phyloP scores from a whole-genome alignment of 1,140 invertebrate species.

The Eurosta solidaginis region DNA sequence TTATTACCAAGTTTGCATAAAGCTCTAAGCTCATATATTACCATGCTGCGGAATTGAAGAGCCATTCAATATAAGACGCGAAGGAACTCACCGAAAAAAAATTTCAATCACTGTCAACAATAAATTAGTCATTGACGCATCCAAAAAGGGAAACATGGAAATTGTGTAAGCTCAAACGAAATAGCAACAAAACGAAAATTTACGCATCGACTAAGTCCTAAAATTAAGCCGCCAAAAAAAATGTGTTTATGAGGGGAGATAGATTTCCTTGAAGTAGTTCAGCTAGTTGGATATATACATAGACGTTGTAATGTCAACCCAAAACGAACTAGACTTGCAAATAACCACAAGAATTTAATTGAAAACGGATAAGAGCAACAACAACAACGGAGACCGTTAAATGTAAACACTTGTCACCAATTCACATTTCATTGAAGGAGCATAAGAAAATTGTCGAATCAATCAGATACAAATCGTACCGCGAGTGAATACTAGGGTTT shows the following conservation, averaged over 20 bases:
- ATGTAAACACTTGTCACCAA: background rate
- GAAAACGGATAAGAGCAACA: background rate
- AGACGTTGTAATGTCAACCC: background rate
- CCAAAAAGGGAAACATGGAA: background rate
- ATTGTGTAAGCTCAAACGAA: background rate
- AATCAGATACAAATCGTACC: background rate
- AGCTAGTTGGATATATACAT: too few relatives aligned
- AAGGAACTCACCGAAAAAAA: background rate
- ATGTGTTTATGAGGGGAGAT: too few relatives aligned
- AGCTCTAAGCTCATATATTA: too few relatives aligned
- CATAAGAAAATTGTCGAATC: background rate
- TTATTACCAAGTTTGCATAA: too few relatives aligned
- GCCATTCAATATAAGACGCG: too few relatives aligned
- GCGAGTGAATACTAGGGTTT: too few relatives aligned
- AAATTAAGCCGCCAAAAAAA: background rate
- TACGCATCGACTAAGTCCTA: background rate
- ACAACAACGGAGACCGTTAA: background rate
- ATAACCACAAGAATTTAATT: background rate
- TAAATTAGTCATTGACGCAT: conserved; percentile 33
- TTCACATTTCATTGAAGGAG: background rate
- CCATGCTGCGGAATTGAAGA: too few relatives aligned
- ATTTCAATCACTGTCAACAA: conserved; percentile 34
- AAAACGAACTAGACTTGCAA: conserved; percentile 2
- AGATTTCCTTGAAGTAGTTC: too few relatives aligned
- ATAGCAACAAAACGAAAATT: background rate